phyloP scores from a whole-genome alignment of 2,113 vertebrate genomes.

The Paradoxurus hermaphroditus region DNA sequence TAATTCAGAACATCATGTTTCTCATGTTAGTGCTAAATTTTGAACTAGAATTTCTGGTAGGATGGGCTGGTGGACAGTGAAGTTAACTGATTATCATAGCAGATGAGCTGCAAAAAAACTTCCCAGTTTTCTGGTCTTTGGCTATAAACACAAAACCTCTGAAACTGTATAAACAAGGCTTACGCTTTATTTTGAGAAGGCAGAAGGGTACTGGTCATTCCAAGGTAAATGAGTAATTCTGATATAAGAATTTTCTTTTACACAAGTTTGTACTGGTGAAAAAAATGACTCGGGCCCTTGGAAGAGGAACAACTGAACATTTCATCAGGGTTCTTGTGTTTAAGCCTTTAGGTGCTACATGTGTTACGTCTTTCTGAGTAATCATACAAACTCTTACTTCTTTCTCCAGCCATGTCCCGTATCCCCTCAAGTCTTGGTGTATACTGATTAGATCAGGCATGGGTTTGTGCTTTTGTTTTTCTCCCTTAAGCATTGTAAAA shows the following conservation, averaged over 20 bases:
- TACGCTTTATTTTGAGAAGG: not conserved
- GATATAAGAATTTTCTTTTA: slow-evolving; percentile 45
- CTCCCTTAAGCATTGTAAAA: not conserved
- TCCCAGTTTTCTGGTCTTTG: not conserved
- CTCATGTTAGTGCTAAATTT: not conserved
- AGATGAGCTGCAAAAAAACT: not conserved
- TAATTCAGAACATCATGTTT: not conserved
- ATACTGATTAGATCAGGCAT: not conserved
- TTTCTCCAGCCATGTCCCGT: not conserved
- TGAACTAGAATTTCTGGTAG: not conserved
- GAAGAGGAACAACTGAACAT: slow-evolving; percentile 32
- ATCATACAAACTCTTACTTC: not conserved
- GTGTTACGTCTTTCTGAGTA: not conserved
- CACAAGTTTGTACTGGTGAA: slow-evolving; percentile 38
- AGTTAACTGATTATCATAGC: not conserved
- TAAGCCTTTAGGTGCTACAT: not conserved
- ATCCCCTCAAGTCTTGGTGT: not conserved
- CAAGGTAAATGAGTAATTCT: slow-evolving; percentile 10
- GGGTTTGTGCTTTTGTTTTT: not conserved
- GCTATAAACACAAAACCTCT: not conserved
- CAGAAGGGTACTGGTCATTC: not conserved
- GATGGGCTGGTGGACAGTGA: not conserved
- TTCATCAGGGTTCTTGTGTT: slow-evolving; percentile 26
- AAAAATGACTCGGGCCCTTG: not conserved
- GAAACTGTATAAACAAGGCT: not conserved